Base-by-base conservation (phyloP, 2,888 invertebrate genomes). In the Aspidapion aeneum region DNA sequence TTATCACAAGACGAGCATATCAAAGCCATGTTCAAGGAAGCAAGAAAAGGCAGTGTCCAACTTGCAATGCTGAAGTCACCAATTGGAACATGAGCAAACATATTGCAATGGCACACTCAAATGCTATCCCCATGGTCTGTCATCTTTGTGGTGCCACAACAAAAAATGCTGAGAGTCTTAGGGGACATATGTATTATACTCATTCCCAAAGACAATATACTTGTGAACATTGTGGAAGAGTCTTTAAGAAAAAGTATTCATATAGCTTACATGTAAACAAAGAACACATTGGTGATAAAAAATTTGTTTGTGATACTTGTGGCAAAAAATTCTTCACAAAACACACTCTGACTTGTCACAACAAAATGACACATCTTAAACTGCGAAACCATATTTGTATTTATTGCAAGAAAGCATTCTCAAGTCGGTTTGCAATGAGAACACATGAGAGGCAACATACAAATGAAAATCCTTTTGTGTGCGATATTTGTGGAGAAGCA, bases 101-200 rank as follows among this genome's bases (percentile, higher is more conserved):
- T 61, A 65, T 75, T n/a, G 63, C 66, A 18, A 71, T 71, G 20
- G 77, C 77, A 66, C 66, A 69, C 19, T 71, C 74, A 52, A n/a
- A n/a, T n/a, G n/a, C n/a, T n/a, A 65, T 68, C 2, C 75, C 74
- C 12, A 71, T 72, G 22, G 70, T 74, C 12, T 77, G 77, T 67
- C 74, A 77, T 51, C 66, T 77, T 18, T 77, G 77, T 64, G 75
- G 76, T 2, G 69, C 71, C 16, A 71, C 72, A 12, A 70, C 72
- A 51, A 75, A 74, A 62, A 77, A 76, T 68, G 69, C 70, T 16
- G 75, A 75, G 55, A 71, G 71, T 48, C 63, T 73, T 20, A 65
- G 72, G 51, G 71, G 72, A 5, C 73, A 73, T 61, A 70, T 73
- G 63, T 71, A 72, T 60, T 72, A 73, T 21, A 73, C 73, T 5